Evolutionary conservation across 2,888 invertebrate species (phyloP).

Genomic region (Plusia festucae): DNA sequence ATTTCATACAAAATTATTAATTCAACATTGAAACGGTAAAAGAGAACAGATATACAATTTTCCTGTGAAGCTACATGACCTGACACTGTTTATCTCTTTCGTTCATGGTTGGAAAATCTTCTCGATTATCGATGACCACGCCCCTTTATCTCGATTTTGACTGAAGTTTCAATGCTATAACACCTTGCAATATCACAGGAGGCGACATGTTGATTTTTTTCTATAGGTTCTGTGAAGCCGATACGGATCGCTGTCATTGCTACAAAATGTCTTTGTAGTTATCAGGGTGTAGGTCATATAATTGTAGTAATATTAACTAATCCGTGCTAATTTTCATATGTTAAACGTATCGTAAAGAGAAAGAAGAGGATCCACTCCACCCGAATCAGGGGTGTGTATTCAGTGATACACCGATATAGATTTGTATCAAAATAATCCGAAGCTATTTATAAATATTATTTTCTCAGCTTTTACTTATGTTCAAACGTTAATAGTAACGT

Average conservation of each 20-base stretch:
- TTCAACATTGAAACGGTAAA: not conserved
- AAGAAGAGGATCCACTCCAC: slow-evolving; percentile 86
- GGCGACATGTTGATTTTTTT: slow-evolving; percentile 90
- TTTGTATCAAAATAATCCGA: slow-evolving; percentile 89
- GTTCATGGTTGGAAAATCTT: slow-evolving; percentile 54
- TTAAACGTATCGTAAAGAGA: slow-evolving; percentile 78
- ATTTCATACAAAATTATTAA: not conserved
- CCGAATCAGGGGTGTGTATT: slow-evolving; percentile 89
- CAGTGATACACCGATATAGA: slow-evolving; percentile 87
- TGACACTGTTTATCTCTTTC: slow-evolving; percentile 51
- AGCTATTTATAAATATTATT: slow-evolving; percentile 90
- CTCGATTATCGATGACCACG: slow-evolving; percentile 69
- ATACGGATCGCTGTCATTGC: slow-evolving; percentile 88
- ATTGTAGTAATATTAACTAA: slow-evolving; percentile 84
- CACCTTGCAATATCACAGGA: slow-evolving; percentile 82
- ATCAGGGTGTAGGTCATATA: slow-evolving; percentile 89
- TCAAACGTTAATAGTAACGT: slow-evolving; percentile 89
- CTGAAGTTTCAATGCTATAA: slow-evolving; percentile 82
- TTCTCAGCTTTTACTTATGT: slow-evolving; percentile 89
- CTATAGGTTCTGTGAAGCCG: slow-evolving; percentile 89
- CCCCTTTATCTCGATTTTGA: slow-evolving; percentile 76
- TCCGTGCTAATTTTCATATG: slow-evolving; percentile 84
- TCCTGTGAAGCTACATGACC: slow-evolving; percentile 20
- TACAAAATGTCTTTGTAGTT: slow-evolving; percentile 89
- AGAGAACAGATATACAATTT: not conserved